Evolutionary conservation across 2,797 vertebrate genomes (phyloP).

Genomic region (Amblyraja radiata): DNA sequence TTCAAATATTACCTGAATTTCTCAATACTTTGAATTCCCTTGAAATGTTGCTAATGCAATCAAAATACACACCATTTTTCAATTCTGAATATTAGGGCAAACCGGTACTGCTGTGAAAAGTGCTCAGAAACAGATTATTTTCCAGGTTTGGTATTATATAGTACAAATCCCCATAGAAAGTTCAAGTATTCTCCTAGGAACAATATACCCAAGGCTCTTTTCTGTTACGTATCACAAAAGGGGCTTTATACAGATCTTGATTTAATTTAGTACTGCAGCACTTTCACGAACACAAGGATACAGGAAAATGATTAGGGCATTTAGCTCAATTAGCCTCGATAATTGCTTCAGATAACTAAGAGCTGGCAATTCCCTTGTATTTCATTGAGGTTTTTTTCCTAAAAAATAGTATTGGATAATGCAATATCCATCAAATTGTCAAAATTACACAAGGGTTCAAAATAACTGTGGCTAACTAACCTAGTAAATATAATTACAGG

Average conservation of each 20-base stretch:
- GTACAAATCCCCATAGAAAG: background rate
- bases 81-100: background rate
- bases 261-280: background rate
- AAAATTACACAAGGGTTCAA: background rate
- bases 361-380: background rate
- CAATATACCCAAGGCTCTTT: background rate
- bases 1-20: background rate
- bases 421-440: background rate
- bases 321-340: background rate
- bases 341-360: background rate
- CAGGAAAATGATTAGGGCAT: no score
- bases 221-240: background rate
- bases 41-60: background rate
- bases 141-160: background rate
- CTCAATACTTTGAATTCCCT: background rate
- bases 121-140: background rate
- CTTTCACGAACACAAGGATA: background rate
- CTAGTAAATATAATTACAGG: background rate
- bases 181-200: background rate
- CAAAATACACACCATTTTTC: background rate
- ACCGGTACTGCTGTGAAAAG: background rate
- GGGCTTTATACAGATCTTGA: background rate
- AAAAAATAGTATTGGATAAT: background rate
- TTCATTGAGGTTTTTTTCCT: background rate
- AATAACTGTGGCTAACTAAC: background rate